These are phyloP conservation scores for Phenganax subtilis DNA, from an alignment of 92 coral and sea anemone genomes.

Conservation along the genomic window DNA sequence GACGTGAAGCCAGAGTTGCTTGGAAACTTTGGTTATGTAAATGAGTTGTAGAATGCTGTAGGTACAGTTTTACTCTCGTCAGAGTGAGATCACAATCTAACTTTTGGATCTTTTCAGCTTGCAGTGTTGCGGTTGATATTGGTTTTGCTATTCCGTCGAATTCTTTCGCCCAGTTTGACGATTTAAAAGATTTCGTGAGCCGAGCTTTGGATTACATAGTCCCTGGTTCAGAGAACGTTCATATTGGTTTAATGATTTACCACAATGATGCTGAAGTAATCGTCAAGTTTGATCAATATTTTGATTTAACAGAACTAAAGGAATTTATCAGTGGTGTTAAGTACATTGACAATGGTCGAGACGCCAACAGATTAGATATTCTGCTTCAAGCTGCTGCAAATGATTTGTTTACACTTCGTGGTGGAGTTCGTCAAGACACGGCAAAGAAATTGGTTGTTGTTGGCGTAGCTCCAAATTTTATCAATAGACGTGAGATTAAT, in stretches of 20 bases:
- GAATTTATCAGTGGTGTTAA: background rate
- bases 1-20: no score
- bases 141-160: slow-evolving; percentile 39
- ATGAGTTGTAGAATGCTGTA: no score
- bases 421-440: slow-evolving; percentile 34
- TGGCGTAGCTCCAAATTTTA: background rate
- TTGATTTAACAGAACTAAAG: slow-evolving; percentile 30
- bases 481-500: background rate
- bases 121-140: slow-evolving; percentile 39
- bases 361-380: slow-evolving; percentile 25
- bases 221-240: slow-evolving; percentile 27
- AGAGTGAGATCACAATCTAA: no score
- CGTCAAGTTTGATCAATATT: slow-evolving; percentile 25
- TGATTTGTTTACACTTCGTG: slow-evolving; percentile 33
- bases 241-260: slow-evolving; percentile 23
- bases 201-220: slow-evolving; percentile 26
- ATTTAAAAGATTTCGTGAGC: slow-evolving; percentile 24
- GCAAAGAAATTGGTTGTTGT: slow-evolving; percentile 33
- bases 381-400: slow-evolving; percentile 29
- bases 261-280: slow-evolving; percentile 30
- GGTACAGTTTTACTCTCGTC: no score
- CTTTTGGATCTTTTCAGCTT: slow-evolving; percentile 15
- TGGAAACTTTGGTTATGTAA: no score
- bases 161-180: slow-evolving; percentile 39
- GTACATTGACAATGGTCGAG: background rate